A percentile compares a stretch with the other conserved stretches of the same genome.
phyloP scores from a whole-genome alignment of 2,888 invertebrate species.

The Phalangium opilio region DNA sequence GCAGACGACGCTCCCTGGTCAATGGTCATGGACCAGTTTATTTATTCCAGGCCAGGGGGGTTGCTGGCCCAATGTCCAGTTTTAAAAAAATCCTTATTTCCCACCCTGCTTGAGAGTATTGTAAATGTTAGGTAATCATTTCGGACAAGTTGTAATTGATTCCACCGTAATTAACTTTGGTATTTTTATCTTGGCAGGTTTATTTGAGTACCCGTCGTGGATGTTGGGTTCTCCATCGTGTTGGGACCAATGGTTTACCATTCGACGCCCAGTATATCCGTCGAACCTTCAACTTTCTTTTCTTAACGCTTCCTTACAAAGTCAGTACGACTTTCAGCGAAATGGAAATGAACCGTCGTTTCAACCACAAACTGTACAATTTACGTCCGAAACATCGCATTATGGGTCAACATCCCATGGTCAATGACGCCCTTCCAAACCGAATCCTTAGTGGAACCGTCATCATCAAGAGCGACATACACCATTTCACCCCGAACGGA shows the following conservation, averaged over 20 bases:
- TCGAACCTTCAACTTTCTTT: slow-evolving; percentile 13
- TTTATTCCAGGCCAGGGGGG: too few relatives aligned
- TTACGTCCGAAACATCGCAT: slow-evolving; percentile 31
- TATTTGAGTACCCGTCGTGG: slow-evolving; percentile 35
- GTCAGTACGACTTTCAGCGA: slow-evolving; percentile 13
- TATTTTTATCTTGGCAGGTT: slow-evolving; percentile 24
- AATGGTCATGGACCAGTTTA: too few relatives aligned
- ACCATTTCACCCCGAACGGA: slow-evolving; percentile 14
- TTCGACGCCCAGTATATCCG: slow-evolving; percentile 23
- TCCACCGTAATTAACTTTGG: too few relatives aligned
- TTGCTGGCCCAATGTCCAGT: too few relatives aligned
- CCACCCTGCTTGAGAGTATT: too few relatives aligned
- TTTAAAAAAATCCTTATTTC: too few relatives aligned
- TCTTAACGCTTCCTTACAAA: slow-evolving; percentile 15
- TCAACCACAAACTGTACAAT: slow-evolving; percentile 31
- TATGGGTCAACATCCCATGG: slow-evolving; percentile 24
- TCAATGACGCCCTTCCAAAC: slow-evolving; percentile 35
- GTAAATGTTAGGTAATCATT: too few relatives aligned
- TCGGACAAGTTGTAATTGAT: too few relatives aligned
- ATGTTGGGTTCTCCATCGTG: slow-evolving; percentile 35
- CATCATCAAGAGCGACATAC: slow-evolving; percentile 24
- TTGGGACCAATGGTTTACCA: slow-evolving; percentile 32
- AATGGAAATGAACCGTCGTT: slow-evolving; percentile 23
- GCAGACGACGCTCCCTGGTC: too few relatives aligned
- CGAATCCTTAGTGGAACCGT: slow-evolving; percentile 32